Percentiles rank a stretch among this genome's conserved stretches.
These are phyloP conservation scores for Onchidella celtica DNA, from an alignment of 2,888 invertebrate genomes.

Conservation along the genomic window DNA sequence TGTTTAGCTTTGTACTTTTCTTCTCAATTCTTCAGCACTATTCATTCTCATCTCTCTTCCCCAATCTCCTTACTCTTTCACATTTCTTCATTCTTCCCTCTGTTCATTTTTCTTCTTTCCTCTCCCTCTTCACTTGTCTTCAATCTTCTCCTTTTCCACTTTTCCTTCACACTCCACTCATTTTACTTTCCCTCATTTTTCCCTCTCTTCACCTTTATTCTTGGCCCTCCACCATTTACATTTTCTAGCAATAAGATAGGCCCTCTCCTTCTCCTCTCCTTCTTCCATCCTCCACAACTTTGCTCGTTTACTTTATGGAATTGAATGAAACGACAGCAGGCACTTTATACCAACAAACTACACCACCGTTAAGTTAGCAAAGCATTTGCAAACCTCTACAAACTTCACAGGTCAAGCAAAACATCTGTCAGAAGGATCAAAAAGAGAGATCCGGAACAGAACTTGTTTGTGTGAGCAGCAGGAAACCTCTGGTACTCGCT, in stretches of 20 bases:
- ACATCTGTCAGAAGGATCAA: too few relatives aligned
- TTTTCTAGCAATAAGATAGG: background rate
- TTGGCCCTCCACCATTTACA: background rate
- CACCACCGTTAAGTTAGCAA: too few relatives aligned
- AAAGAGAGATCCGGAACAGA: too few relatives aligned
- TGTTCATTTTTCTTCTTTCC: background rate
- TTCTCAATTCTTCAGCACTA: background rate
- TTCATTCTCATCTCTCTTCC: background rate
- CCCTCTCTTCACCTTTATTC: background rate
- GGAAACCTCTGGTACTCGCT: too few relatives aligned
- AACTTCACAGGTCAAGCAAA: too few relatives aligned
- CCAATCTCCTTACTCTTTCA: background rate
- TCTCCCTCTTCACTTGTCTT: background rate
- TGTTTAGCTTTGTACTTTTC: background rate
- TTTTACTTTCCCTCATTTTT: background rate
- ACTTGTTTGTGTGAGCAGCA: too few relatives aligned
- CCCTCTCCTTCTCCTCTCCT: background rate
- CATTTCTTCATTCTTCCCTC: background rate
- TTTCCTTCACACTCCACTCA: background rate
- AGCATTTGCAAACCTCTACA: too few relatives aligned
- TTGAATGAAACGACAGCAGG: too few relatives aligned
- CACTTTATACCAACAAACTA: too few relatives aligned
- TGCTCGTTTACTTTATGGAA: too few relatives aligned
- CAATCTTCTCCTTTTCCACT: background rate
- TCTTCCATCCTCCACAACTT: too few relatives aligned